Evolutionary conservation across 1,140 invertebrate genomes (phyloP), one percentile per base, ranked within the genome.

Genomic region (Pseudomyrmex pallidus): DNA sequence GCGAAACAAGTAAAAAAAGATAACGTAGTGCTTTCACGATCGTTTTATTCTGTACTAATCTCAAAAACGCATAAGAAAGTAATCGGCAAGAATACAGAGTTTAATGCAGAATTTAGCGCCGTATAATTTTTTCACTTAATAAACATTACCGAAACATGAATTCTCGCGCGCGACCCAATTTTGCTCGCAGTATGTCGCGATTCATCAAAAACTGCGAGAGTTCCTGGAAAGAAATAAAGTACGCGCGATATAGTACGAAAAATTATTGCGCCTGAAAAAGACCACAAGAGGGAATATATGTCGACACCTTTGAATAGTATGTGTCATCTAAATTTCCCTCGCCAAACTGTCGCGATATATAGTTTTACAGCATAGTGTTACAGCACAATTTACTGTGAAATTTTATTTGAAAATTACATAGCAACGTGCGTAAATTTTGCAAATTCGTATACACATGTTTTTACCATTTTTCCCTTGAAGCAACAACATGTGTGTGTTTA

Each of bases 101-200:
- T 17, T 52, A 22, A 12, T 22, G 25, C n/a, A 7, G 77, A 46
- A 67, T 62, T 35, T 12, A 56, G 13, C 48, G 17, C 13, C 17
- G 57, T 52, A 35, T 73, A 35, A 35, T 70, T 62, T 50, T 74
- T 46, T 15, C 12, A 63, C 20, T 62, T 46, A 73, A 20, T 46
- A 66, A 44, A 59, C 74, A 52, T 35, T 57, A 46, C 66, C 46
- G 46, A 67, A 20, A 77, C 68, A 25, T 35, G 20, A 57, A 25
- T 13, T 20, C 20, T 25, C 15, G 4, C 17, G 4, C 17, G 48
- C 50, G 85, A 87, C 85, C 64, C 78, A 86, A 76, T 87, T 86
- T 61, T 25, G 59, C 46, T 25, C 35, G 35, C 35, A 57, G 61
- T 52, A 72, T n/a, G 70, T 64, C 22, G 67, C 54, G 66, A 87